A percentile compares a stretch with the other conserved stretches of the same genome.
Conservation (phyloP, 2,888 invertebrate species). For the Ornithoptera alexandrae region DNA sequence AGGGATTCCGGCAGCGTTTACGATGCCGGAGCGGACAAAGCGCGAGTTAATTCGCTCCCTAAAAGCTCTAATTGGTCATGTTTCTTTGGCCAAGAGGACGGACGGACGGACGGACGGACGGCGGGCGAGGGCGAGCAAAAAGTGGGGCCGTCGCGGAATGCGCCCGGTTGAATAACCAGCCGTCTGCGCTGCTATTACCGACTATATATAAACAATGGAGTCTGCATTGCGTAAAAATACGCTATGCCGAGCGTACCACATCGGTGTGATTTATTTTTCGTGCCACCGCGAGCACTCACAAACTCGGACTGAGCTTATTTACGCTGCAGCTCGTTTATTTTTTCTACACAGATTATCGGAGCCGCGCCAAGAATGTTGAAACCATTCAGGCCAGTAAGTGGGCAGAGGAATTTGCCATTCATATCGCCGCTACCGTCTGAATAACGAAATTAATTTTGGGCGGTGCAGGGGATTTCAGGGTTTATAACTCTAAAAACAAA, state of each 20-base stretch:
- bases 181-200: slow-evolving; percentile 57
- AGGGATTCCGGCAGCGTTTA: slow-evolving; percentile 32
- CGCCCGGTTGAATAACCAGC: slow-evolving; percentile 77
- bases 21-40: slow-evolving; percentile 51
- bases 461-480: slow-evolving; percentile 28
- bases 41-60: slow-evolving; percentile 68
- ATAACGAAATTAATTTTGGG: slow-evolving; percentile 48
- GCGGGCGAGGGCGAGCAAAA: slow-evolving; percentile 62
- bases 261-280: slow-evolving; percentile 69
- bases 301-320: slow-evolving; percentile 65
- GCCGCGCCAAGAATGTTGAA: slow-evolving; percentile 78
- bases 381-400: slow-evolving; percentile 79
- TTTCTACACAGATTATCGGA: slow-evolving; percentile 69
- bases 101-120: slow-evolving; percentile 36
- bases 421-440: slow-evolving; percentile 61
- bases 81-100: slow-evolving; percentile 43
- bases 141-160: slow-evolving; percentile 76
- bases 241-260: slow-evolving; percentile 62
- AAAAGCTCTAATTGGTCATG: slow-evolving; percentile 73
- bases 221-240: slow-evolving; percentile 77
- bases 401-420: slow-evolving; percentile 78
- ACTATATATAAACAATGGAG: slow-evolving; percentile 72
- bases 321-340: slow-evolving; percentile 68
- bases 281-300: slow-evolving; percentile 60
- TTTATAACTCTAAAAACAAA: background rate